Conservation (phyloP, 1,140 invertebrate species). For the Drosophila miranda region DNA sequence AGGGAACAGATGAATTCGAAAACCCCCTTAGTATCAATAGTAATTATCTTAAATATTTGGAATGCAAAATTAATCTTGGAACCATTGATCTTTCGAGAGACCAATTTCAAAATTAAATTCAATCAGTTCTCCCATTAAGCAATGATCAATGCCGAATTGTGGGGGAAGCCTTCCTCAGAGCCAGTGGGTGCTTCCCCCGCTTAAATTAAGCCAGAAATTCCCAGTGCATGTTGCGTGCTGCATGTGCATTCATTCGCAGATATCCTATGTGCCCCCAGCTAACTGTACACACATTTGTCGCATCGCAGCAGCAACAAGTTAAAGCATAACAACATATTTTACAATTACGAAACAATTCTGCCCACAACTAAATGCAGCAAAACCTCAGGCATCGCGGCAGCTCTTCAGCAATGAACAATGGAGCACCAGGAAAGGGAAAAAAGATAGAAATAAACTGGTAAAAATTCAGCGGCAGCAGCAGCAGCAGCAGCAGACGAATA, state of each 20-base stretch:
- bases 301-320: conserved; percentile 62
- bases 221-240: conserved; percentile 13
- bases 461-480: not conserved
- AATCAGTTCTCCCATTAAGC: no score
- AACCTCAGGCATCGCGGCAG: conserved; percentile 28
- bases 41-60: no score
- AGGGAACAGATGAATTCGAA: no score
- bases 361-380: conserved; percentile 59
- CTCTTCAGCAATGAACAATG: conserved; percentile 64
- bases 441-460: conserved; percentile 10
- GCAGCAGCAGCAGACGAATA: conserved; percentile 56
- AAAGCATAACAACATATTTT: conserved; percentile 76
- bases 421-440: conserved; percentile 27
- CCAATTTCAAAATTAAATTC: no score
- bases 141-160: no score
- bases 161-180: no score
- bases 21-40: no score
- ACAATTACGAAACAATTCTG: conserved; percentile 78
- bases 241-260: not conserved
- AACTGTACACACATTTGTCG: conserved; percentile 70
- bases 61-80: no score
- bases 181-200: conserved; percentile 15
- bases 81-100: no score
- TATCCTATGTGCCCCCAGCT: conserved; percentile 28
- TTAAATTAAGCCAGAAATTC: conserved; percentile 22